Base-by-base conservation (phyloP, 2,888 invertebrate genomes). In the Seira ritae region DNA sequence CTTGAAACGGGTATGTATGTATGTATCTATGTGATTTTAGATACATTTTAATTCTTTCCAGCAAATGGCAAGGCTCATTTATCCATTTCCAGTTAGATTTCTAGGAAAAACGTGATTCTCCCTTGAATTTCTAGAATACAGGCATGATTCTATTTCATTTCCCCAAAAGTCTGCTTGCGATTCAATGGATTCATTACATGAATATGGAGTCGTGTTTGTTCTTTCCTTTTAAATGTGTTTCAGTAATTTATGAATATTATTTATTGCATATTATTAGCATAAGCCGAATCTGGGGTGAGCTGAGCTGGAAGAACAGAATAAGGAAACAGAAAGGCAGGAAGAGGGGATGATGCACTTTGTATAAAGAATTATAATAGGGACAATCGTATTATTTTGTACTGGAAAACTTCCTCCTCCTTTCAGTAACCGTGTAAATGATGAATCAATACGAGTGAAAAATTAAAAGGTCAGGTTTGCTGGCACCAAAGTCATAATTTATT, bases 31-130 rank as follows among this genome's bases (percentile, higher is more conserved):
- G 31, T 65, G 37, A 24, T 74, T 67, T n/a, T 77, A 69, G 70
- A 62, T 80, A 70, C 65, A 80, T 31, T 74, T 75, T 75, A 80
- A 80, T 80, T 80, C 80, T 73, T 73, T 80, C 70, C 79, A 67
- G 42, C 62, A 70, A 75, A 70, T 62, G 19, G 68, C 74, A 80
- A 69, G 80, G 80, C 73, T 80, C 80, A 80, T 74, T 80, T 80
- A 80, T 73, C 62, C 80, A 80, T 80, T 80, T 80, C 79, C 79
- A 80, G 79, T 72, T 68, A 67, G 73, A 72, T 80, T 73, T 68
- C 68, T 24, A 66, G 19, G 23, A 72, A 80, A 80, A 80, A 73
- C 42, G 12, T 42, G 42, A 42, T 42, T 42, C 12, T 12, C 23
- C 37, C 22, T 71, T 76, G 12, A 42, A 42, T 8, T 6, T 20